A percentile compares a stretch with the other conserved stretches of the same genome.
These are phyloP conservation scores for Pseudochirops corinnae DNA, from an alignment of 2,797 vertebrate genomes.

Conservation along the genomic window DNA sequence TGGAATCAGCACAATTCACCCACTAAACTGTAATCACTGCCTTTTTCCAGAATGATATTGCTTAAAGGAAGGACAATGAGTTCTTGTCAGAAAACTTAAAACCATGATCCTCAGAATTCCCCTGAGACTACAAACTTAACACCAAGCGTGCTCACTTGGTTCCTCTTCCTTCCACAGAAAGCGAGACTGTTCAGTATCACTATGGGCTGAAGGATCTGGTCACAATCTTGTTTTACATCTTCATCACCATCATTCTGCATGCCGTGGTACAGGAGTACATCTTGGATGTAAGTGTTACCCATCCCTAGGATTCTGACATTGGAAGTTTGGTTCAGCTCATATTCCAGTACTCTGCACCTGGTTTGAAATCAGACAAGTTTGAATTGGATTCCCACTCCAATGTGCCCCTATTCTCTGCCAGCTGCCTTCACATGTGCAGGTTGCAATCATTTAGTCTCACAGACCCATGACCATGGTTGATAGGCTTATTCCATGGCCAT, in stretches of 20 bases:
- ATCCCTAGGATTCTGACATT: fast-evolving
- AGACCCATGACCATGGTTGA: not conserved
- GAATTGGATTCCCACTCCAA: not conserved
- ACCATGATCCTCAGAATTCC: not conserved
- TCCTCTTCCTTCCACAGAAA: constrained; percentile 86
- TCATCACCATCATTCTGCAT: constrained; percentile 96
- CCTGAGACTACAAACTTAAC: not conserved
- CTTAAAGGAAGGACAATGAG: not conserved
- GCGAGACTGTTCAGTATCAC: constrained; percentile 93
- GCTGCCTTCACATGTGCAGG: not conserved
- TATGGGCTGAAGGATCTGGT: constrained; percentile 95
- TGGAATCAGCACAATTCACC: not conserved
- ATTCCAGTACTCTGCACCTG: not conserved
- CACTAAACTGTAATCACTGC: not conserved
- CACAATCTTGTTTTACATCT: constrained; percentile 96
- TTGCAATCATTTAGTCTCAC: not conserved
- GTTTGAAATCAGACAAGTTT: not conserved
- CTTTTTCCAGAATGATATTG: not conserved
- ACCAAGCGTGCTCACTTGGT: not conserved
- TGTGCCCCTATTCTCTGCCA: too few relatives aligned
- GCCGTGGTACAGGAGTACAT: constrained; percentile 98
- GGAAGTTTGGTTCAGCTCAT: not conserved
- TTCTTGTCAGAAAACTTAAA: not conserved
- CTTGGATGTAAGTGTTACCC: constrained; percentile 92
- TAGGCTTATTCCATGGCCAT: not conserved